Base-by-base conservation (phyloP, 1,140 invertebrate species). In the Papilio machaon region DNA sequence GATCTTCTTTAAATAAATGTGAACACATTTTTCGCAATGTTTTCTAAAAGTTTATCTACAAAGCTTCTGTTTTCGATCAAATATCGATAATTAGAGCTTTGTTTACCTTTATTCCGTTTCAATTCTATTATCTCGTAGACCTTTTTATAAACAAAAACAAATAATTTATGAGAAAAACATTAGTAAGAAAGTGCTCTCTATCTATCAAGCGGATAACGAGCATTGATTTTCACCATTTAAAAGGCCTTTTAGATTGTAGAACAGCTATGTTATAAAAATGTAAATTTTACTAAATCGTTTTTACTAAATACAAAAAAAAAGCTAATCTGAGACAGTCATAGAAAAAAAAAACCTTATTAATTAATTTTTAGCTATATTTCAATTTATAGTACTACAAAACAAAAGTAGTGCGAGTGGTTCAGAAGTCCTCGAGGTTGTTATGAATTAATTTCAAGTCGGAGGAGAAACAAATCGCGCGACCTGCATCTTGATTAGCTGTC, bases 371-470 rank as follows among this genome's bases (percentile, higher is more conserved):
- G 23, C 64, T 35, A 15, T 35, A 17, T 67, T 67, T 67, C 4
- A 30, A 30, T 30, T 67, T 30, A 11, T 11, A 67, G 3, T 67
- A 17, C 11, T 11, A 8, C 23, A 1, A 67, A 67, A 67, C 64
- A 67, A 67, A 13, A 67, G 23, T 67, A 35, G 30, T 35, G 64
- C 64, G 30, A 67, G 9, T 15, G 60, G 60, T 64, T 35, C 64
- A 35, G 13, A 67, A 67, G 64, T 67, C 64, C 47, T 75, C 73
- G 73, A 43, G n/a, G 43, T 80, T 89, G 86, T 89, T 91, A 83
- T 86, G 87, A 91, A 92, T 92, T 91, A 90, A 92, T 91, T 91
- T 91, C 85, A 91, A 91, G 85, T 91, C 90, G 87, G 88, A 89
- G 85, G 85, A 83, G 83, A 89, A 90, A 91, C 88, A 91, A 91